Base-by-base conservation (phyloP, 92 coral and sea anemone genomes). In the Desmophyllum pertusum region DNA sequence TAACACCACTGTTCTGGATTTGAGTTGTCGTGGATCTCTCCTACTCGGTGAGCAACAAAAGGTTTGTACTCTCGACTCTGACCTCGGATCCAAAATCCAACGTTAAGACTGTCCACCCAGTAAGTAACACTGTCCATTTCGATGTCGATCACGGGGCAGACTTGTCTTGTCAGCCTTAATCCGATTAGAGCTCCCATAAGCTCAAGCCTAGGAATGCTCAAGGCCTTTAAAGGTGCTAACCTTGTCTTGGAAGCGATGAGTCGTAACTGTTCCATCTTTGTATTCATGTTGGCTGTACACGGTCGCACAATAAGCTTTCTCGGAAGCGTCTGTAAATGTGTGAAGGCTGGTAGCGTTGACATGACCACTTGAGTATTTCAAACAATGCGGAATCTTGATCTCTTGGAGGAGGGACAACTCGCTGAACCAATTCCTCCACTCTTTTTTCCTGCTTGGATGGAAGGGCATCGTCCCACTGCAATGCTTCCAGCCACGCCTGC, bases 1-100 rank as follows among this genome's bases (percentile, higher is more conserved):
- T 90, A 90, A 52, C 76, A 52, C 94, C 94, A 91, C 77, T 88
- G 91, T 37, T 78, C 89, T 40, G 95, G 91, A 63, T 43, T 85
- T 0, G 88, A 79, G 0, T 86, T 36, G 14, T 89, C 84, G n/a
- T 87, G 90, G n/a, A 87, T 86, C 72, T 90, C 80, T 6, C 95
- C 83, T 46, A 87, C 91, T 23, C 89, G 80, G 78, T 89, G 95
- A 0, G 95, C 82, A 6, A 91, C 90, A 25, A 90, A 90, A 36
- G 91, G 78, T 52, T 90, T 90, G 73, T 68, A 79, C 7, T 83
- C 75, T 2, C 87, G 67, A 64, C 94, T 90, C 79, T 88, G 89
- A 10, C 89, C 91, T 38, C 48, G 85, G 31, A 91, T 85, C 94
- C 90, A 91, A 59, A 63, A 88, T 23, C 84, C 84, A 13, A 77